Evolutionary conservation across 2,797 vertebrate genomes (phyloP), one percentile per base, ranked within the genome.

Genomic region (Prionace glauca): DNA sequence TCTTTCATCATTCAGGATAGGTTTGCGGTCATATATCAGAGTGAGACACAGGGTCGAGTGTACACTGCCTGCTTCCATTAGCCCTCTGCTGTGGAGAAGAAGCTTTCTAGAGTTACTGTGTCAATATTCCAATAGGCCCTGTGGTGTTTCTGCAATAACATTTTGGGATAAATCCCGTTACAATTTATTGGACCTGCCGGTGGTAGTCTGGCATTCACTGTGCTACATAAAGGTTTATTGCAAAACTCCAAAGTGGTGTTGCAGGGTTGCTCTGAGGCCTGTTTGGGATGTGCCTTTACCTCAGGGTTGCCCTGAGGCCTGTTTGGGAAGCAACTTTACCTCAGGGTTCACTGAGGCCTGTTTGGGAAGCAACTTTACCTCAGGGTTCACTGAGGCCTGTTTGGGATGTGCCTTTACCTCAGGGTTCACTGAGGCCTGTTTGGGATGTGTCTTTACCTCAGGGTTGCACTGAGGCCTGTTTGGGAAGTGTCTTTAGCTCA

Each of bases 1-100:
- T 77, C 71, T 74, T 95, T 95, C 71, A 95, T 95, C 93, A n/a
- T 74, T 67, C 50, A 56, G 71, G 45, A 94, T 56, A 26, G 41
- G 20, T 16, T 14, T 26, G 14, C 45, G 56, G 71, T 77, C 71
- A 22, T 77, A 50, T 92, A 69, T 92, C 90, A 41, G 62, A 50
- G n/a, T 7, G 62, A 24, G 65, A 92, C 41, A n/a, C 71, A 77
- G 93, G 45, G 24, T 14, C 9, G 71, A 60, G 71, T 77, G 26
- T 95, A 50, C n/a, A 29, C 72, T 74, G 69, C 90, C 36, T 77
- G 93, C 69, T 77, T 77, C 12, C 50, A n/a, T 50, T n/a, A 95
- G 41, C 26, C 45, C 93, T 95, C 93, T 56, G 50, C 14, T 24
- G 45, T 72, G 93, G 26, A 95, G 93, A 77, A 45, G 18, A 62